Percentiles rank a stretch among this genome's conserved stretches.
These are phyloP conservation scores for Corapipo altera DNA, from an alignment of 2,113 vertebrate species.

Conservation along the genomic window DNA sequence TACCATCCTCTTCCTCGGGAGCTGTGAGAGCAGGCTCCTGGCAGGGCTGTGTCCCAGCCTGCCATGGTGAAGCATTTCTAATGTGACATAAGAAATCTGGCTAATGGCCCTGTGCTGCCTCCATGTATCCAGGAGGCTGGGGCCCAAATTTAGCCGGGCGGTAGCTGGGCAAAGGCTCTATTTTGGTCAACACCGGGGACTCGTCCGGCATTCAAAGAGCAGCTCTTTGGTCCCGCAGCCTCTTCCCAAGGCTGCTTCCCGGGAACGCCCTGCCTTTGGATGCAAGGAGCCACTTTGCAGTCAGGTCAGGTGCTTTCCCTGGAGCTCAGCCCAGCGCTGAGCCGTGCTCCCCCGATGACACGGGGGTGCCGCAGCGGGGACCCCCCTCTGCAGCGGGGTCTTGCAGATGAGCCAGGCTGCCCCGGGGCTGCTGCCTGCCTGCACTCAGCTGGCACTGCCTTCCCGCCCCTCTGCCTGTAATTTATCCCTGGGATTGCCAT, in stretches of 20 bases:
- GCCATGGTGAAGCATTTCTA: fast-evolving
- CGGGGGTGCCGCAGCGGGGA: not conserved
- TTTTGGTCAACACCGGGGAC: not conserved
- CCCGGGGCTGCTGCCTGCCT: not conserved
- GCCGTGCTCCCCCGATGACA: not conserved
- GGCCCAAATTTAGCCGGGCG: not conserved
- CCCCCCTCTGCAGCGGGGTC: not conserved
- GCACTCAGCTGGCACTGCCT: not conserved
- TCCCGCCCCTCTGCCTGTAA: not conserved
- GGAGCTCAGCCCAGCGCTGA: not conserved
- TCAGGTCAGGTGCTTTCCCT: not conserved
- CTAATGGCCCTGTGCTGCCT: not conserved
- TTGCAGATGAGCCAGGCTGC: not conserved
- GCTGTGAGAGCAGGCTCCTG: not conserved
- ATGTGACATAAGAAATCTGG: not conserved
- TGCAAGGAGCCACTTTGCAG: not conserved
- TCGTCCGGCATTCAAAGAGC: fast-evolving
- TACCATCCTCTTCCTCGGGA: not conserved
- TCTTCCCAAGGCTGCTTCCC: not conserved
- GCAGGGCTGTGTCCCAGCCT: not conserved
- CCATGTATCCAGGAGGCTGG: fast-evolving
- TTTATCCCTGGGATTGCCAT: not conserved
- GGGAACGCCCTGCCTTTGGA: not conserved
- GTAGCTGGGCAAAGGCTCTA: not conserved
- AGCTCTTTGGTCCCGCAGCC: fast-evolving